phyloP scores from a whole-genome alignment of 2,888 invertebrate species.

The Drosophila atroscutellata region DNA sequence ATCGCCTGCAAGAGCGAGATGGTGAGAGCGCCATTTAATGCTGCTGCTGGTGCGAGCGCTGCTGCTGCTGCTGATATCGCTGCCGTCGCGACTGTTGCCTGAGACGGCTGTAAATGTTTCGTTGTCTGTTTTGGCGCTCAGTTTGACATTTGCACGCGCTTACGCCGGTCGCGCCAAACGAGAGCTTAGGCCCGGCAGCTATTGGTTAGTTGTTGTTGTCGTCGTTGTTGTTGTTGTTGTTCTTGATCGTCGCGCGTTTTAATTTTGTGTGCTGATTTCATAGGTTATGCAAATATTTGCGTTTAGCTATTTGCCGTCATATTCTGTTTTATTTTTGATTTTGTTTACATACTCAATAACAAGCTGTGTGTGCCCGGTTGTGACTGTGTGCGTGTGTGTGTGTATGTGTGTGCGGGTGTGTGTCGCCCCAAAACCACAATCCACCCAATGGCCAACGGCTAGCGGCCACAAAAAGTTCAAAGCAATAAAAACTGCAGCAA shows the following conservation, averaged over 20 bases:
- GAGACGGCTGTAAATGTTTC: slow-evolving; percentile 42
- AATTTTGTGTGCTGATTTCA: slow-evolving; percentile 69
- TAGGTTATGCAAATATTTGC: slow-evolving; percentile 59
- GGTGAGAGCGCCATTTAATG: slow-evolving; percentile 8
- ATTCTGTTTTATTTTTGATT: slow-evolving; percentile 22
- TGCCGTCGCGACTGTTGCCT: slow-evolving; percentile 9
- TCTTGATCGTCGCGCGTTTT: slow-evolving; percentile 39
- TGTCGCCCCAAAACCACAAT: slow-evolving; percentile 45
- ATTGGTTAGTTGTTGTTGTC: slow-evolving; percentile 42
- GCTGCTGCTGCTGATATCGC: slow-evolving; percentile 19
- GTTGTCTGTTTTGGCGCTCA: slow-evolving; percentile 67
- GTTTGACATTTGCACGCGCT: slow-evolving; percentile 76
- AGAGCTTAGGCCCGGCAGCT: slow-evolving; percentile 46
- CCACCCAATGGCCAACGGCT: slow-evolving; percentile 23
- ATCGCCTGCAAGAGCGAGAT: slow-evolving; percentile 9
- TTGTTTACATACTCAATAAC: slow-evolving; percentile 21
- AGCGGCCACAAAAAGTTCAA: slow-evolving; percentile 69
- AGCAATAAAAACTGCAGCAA: slow-evolving; percentile 64
- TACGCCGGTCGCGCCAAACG: slow-evolving; percentile 65
- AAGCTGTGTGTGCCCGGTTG: background rate
- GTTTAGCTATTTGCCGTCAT: slow-evolving; percentile 32
- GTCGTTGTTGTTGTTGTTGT: slow-evolving; percentile 30
- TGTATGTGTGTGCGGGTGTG: slow-evolving; percentile 17
- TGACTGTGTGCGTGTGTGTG: slow-evolving; percentile 10
- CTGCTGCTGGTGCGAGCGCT: slow-evolving; percentile 10